Evolutionary conservation across 2,113 vertebrate species (phyloP).

Genomic region (Macrotus californicus): DNA sequence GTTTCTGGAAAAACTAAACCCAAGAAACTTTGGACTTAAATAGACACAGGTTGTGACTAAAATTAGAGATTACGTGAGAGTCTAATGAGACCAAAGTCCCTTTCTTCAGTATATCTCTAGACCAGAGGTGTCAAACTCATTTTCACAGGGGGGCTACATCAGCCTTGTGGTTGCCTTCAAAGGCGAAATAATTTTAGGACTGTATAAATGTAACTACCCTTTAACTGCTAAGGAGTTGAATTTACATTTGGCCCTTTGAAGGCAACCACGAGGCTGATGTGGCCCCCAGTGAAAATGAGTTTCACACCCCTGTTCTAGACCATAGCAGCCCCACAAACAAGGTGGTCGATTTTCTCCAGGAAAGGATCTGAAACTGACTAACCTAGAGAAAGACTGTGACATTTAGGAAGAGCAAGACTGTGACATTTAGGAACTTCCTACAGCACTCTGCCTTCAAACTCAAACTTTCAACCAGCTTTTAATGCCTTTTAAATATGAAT

Average conservation of each 20-base stretch:
- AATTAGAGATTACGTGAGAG: neutral
- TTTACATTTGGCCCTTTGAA: too few relatives aligned
- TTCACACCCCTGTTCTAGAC: neutral
- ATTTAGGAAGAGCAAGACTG: too few relatives aligned
- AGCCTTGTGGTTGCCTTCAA: too few relatives aligned
- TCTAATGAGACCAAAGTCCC: neutral
- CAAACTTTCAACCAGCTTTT: neutral
- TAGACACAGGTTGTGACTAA: neutral
- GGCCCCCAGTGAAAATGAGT: too few relatives aligned
- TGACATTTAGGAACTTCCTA: neutral
- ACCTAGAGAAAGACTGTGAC: neutral
- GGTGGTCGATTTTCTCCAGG: neutral
- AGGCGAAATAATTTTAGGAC: too few relatives aligned
- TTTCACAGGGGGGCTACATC: too few relatives aligned
- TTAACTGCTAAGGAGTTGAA: too few relatives aligned
- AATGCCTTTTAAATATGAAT: slow-evolving; percentile 6
- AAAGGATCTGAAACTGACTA: neutral
- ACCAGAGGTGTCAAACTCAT: neutral
- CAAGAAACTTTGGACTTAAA: neutral
- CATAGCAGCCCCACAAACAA: neutral
- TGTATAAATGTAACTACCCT: too few relatives aligned
- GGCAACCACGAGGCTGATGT: too few relatives aligned
- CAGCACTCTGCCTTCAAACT: neutral
- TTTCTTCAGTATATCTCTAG: slow-evolving; percentile 7
- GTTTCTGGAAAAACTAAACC: slow-evolving; percentile 25